Evolutionary conservation across 2,797 vertebrate genomes (phyloP).

Genomic region (Manis pentadactyla): DNA sequence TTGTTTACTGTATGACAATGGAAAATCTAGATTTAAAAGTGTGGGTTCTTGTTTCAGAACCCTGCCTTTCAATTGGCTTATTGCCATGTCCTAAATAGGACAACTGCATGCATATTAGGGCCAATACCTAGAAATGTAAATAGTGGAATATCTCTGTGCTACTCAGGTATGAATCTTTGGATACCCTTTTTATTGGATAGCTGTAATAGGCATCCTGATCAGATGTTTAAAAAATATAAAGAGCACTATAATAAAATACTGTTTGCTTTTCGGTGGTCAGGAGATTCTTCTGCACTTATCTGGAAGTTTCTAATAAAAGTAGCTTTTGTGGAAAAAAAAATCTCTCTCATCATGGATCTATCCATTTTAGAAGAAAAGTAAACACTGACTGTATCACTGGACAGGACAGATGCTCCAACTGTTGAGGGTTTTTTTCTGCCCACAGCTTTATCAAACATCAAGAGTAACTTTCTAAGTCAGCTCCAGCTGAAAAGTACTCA

Average conservation of each 20-base stretch:
- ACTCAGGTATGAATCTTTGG: not conserved
- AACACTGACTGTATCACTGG: not conserved
- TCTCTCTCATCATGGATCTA: not conserved
- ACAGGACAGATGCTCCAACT: not conserved
- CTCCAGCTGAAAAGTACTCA: not conserved
- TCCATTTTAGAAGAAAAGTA: not conserved
- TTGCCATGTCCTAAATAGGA: not conserved
- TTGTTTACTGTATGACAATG: not conserved
- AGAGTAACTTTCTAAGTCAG: not conserved
- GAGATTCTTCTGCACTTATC: not conserved
- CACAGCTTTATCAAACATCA: not conserved
- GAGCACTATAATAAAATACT: not conserved
- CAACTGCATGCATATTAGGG: no score
- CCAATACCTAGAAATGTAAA: not conserved
- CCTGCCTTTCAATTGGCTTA: not conserved
- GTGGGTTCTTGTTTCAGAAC: slow-evolving; percentile 2
- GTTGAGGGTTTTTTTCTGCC: not conserved
- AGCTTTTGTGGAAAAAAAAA: not conserved
- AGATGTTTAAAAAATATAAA: not conserved
- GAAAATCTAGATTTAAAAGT: not conserved
- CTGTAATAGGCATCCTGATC: not conserved
- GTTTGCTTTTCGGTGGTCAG: not conserved
- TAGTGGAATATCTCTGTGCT: not conserved
- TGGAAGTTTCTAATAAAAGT: slow-evolving; percentile 11
- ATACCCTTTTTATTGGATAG: not conserved